Conservation (phyloP, 2,797 vertebrate species). For the Betta splendens region DNA sequence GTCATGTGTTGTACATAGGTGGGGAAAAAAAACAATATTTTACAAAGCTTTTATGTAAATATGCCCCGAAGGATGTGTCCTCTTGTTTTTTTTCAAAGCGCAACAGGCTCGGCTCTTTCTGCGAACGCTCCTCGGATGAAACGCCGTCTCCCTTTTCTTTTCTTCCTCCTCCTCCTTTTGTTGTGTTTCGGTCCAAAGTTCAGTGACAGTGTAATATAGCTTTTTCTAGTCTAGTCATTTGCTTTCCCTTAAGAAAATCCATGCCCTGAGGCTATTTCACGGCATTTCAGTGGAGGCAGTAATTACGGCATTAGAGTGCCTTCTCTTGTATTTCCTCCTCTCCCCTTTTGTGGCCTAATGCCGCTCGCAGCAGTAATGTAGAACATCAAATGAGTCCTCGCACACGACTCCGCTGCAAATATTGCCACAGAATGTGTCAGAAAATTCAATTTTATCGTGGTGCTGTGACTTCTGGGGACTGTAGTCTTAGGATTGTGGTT, state of each 20-base stretch:
- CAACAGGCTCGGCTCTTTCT: conserved; percentile 61
- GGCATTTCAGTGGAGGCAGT: conserved; percentile 63
- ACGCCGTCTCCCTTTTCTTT: conserved; percentile 14
- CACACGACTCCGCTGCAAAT: conserved; percentile 22
- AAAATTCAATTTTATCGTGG: conserved; percentile 26
- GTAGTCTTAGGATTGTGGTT: conserved; percentile 41
- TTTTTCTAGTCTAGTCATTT: conserved; percentile 65
- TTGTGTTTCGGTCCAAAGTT: conserved; percentile 69
- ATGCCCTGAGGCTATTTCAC: conserved; percentile 48
- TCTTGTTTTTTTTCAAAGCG: conserved; percentile 66
- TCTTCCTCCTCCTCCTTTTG: conserved; percentile 1
- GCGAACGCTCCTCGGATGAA: conserved; percentile 51
- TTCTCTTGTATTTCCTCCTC: conserved; percentile 27
- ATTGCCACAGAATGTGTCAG: conserved; percentile 37
- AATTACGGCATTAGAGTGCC: conserved; percentile 69
- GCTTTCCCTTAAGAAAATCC: conserved; percentile 51
- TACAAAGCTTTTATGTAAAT: conserved; percentile 81
- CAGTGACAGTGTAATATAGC: conserved; percentile 65
- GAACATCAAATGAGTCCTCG: conserved; percentile 38
- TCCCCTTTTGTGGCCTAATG: conserved; percentile 25
- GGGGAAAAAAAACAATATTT: conserved; percentile 76
- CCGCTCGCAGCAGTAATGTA: conserved; percentile 27
- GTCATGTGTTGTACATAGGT: conserved; percentile 80
- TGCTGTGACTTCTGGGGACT: conserved; percentile 58
- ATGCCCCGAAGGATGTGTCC: conserved; percentile 67